Evolutionary conservation across 1,140 invertebrate species (phyloP), one percentile per base, ranked within the genome.

Genomic region (Meloidogyne exigua): DNA sequence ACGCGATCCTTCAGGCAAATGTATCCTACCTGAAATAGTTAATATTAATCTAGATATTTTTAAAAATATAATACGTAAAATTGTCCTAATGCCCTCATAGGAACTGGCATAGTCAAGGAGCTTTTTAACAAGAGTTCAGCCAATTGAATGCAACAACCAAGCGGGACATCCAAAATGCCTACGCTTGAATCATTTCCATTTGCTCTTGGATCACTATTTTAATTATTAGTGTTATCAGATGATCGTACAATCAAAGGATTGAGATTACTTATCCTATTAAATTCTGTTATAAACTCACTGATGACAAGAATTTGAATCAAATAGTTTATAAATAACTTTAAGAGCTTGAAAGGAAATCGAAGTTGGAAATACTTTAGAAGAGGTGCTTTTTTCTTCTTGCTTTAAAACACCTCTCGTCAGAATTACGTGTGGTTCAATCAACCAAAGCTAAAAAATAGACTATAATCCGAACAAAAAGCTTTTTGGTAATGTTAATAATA

Each of bases 161-260:
- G 68, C 13, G 83, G 83, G 5, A 84, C 36, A 49, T 84, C 83
- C 2, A 84, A 66, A 18, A 84, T 65, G 3, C 83, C 83, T 1
- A 84, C 83, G n/a, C 83, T 85, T 11, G 83, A 75, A 68, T 84
- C 83, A 18, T 76, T 72, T 18, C 83, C 83, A 57, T 84, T 84
- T 2, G 83, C 83, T n/a, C 82, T 75, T 11, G 83, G 82, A 78
- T 84, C 82, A 39, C 78, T 83, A 49, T 4, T 81, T 81, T 28
- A 44, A 25, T 13, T 42, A 2, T 0, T 11, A 12, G n/a, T 36
- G 26, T 42, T 5, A 39, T 25, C 2, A 5, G 1, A 75, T 26
- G n/a, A n/a, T n/a, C n/a, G n/a, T n/a, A n/a, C n/a, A n/a, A n/a
- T n/a, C n/a, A n/a, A n/a, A n/a, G n/a, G n/a, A n/a, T n/a, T n/a